Evolutionary conservation across 1,140 invertebrate genomes (phyloP), one percentile per base, ranked within the genome.

Genomic region (Caenorhabditis tropicalis): DNA sequence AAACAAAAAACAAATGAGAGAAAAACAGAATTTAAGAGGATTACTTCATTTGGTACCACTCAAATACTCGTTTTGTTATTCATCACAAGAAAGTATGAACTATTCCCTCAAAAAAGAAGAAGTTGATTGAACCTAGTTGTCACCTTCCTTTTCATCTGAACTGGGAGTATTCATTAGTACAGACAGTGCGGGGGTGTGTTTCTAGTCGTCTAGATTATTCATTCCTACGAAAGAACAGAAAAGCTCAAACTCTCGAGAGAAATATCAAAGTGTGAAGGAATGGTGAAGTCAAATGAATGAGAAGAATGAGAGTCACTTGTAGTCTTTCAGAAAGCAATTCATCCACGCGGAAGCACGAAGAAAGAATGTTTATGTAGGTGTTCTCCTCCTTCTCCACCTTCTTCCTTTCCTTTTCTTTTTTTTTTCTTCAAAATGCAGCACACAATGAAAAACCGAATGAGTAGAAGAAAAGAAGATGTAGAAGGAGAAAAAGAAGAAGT

Each of bases 1-100:
- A 70, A 56, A 19, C 31, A 46, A 79, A 51, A 21, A 80, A 51
- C 74, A 51, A 80, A 16, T 80, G 74, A 80, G 43, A 79, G 74
- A 48, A 31, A 79, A 48, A 46, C n/a, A 79, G 27, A 39, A 48
- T 33, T 16, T 48, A 56, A 29, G 53, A 56, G 53, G 53, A 27
- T 56, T 51, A 51, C 49, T 51, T 2, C 24, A 27, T 0, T 58
- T 58, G 53, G 27, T n/a, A n/a, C n/a, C n/a, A n/a, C n/a, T n/a
- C n/a, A n/a, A n/a, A n/a, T n/a, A n/a, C n/a, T n/a, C n/a, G n/a
- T n/a, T n/a, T n/a, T n/a, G n/a, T n/a, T n/a, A n/a, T n/a, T n/a
- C n/a, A n/a, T n/a, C n/a, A n/a, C n/a, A n/a, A n/a, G n/a, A n/a
- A n/a, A n/a, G n/a, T n/a, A n/a, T n/a, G n/a, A n/a, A n/a, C n/a